A percentile compares a stretch with the other conserved stretches of the same genome.
phyloP scores from a whole-genome alignment of 2,113 vertebrate genomes.

The Scortum barcoo region DNA sequence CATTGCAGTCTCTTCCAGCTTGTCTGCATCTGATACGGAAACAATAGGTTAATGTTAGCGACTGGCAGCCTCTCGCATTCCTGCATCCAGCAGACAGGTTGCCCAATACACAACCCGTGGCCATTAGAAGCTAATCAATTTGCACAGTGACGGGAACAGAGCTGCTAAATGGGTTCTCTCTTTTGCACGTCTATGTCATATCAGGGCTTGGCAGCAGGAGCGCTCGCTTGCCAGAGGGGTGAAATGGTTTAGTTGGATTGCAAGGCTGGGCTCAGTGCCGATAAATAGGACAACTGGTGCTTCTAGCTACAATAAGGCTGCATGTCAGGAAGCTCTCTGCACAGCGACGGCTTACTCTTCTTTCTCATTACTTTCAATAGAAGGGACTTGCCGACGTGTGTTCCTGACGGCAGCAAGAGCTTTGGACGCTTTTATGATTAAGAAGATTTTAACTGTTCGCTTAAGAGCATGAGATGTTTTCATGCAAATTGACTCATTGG shows the following conservation, averaged over 20 bases:
- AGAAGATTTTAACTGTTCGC: slow-evolving; percentile 39
- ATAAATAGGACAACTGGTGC: slow-evolving; percentile 61
- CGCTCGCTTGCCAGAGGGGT: slow-evolving; percentile 28
- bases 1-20: slow-evolving; percentile 33
- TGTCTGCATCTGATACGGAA: slow-evolving; percentile 41
- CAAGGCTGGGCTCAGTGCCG: slow-evolving; percentile 20
- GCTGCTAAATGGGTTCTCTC: slow-evolving; percentile 44
- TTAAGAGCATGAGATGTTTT: slow-evolving; percentile 7
- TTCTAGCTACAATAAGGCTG: slow-evolving; percentile 37
- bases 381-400: slow-evolving; percentile 10
- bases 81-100: slow-evolving; percentile 33
- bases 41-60: slow-evolving; percentile 61
- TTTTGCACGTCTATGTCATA: slow-evolving; percentile 58
- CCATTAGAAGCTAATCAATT: slow-evolving; percentile 58
- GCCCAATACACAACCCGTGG: not conserved
- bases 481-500: not conserved
- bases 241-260: slow-evolving; percentile 49
- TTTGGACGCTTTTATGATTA: slow-evolving; percentile 30
- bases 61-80: slow-evolving; percentile 60
- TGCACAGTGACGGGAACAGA: slow-evolving; percentile 60
- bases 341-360: slow-evolving; percentile 28
- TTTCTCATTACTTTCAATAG: not conserved
- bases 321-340: slow-evolving; percentile 3
- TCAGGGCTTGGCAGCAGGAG: slow-evolving; percentile 10
- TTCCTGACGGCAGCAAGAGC: slow-evolving; percentile 19